A percentile compares a stretch with the other conserved stretches of the same genome.
These are phyloP conservation scores for Hemitrygon akajei DNA, from an alignment of 2,797 vertebrate species.

Conservation along the genomic window DNA sequence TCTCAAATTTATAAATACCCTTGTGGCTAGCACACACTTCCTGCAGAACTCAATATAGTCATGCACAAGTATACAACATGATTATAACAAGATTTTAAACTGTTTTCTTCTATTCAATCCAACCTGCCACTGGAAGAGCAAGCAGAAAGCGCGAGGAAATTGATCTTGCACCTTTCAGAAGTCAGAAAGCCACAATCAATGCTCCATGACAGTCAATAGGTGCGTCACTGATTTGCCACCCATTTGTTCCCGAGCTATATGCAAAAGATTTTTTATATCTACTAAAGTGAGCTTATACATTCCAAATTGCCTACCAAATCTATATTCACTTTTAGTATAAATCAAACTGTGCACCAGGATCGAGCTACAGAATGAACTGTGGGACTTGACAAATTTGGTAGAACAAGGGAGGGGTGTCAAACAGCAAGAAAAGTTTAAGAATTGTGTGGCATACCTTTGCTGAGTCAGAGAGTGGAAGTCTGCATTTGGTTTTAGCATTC, in stretches of 20 bases:
- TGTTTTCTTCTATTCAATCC: constrained; percentile 35
- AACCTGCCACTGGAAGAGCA: neutral
- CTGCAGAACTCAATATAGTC: neutral
- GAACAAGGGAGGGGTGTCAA: no score
- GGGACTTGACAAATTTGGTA: no score
- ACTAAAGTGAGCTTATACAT: neutral
- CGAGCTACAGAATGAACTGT: no score
- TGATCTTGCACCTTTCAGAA: neutral
- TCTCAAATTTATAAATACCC: neutral
- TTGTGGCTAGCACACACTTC: neutral
- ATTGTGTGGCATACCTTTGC: no score
- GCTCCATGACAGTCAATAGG: constrained; percentile 25
- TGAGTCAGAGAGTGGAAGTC: no score
- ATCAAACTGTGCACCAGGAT: neutral
- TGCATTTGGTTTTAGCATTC: no score
- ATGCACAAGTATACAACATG: neutral
- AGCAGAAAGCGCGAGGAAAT: constrained; percentile 8
- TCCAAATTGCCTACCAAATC: neutral
- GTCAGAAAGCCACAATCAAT: neutral
- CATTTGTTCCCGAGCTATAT: neutral
- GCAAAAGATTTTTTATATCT: neutral
- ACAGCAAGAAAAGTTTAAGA: no score
- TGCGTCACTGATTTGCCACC: neutral
- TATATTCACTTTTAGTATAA: neutral
- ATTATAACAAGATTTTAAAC: no score